Evolutionary conservation across 2,113 vertebrate species (phyloP).

Genomic region (Erinaceus europaeus): DNA sequence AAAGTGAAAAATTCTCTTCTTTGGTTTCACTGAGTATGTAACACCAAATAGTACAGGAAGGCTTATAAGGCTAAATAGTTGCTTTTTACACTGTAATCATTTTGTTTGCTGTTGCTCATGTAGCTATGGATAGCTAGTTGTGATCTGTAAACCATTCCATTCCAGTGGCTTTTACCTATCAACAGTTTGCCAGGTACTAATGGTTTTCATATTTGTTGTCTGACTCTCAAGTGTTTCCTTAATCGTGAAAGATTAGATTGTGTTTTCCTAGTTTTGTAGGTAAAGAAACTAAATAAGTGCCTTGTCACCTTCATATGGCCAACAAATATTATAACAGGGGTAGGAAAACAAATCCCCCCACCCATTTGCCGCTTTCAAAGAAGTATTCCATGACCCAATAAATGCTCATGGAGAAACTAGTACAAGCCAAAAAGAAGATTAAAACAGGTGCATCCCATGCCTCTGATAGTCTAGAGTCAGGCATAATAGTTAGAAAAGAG

Average conservation of each 20-base stretch:
- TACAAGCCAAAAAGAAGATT: no score
- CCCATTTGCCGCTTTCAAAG: neutral
- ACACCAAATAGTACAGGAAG: neutral
- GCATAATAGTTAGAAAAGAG: no score
- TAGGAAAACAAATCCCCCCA: conserved; percentile 19
- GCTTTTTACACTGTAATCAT: neutral
- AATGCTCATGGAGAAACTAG: neutral
- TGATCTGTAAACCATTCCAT: neutral
- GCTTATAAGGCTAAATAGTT: neutral
- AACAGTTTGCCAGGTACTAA: neutral
- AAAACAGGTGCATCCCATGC: no score
- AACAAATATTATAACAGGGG: neutral
- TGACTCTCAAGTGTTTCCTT: neutral
- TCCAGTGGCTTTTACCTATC: neutral
- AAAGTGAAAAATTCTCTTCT: neutral
- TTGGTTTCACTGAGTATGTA: neutral
- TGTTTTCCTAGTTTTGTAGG: neutral
- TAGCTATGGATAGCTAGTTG: neutral
- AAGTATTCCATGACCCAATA: neutral
- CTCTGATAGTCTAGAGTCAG: no score
- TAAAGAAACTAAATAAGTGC: neutral
- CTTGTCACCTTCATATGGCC: neutral
- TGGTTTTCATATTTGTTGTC: neutral
- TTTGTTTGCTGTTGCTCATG: neutral
- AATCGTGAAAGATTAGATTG: neutral